Conservation (phyloP, 2,113 vertebrate genomes). For the Sorex fumeus region DNA sequence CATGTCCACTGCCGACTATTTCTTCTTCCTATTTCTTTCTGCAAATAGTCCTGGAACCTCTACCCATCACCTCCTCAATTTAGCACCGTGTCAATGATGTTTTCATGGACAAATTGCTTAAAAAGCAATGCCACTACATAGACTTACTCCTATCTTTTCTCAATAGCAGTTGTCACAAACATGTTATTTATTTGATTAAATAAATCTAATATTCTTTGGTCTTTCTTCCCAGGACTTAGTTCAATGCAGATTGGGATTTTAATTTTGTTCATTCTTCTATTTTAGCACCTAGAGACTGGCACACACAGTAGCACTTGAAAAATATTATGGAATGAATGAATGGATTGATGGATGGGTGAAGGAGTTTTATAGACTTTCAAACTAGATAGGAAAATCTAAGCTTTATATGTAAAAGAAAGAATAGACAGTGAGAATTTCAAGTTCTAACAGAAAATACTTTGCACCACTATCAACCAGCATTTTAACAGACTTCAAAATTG, state of each 20-base stretch:
- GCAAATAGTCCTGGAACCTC: background rate
- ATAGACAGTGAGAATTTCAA: background rate
- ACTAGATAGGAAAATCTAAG: conserved; percentile 1
- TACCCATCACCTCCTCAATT: no score
- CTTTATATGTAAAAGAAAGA: background rate
- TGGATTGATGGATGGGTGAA: background rate
- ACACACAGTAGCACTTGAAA: background rate
- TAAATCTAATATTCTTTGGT: background rate
- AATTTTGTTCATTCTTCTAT: background rate
- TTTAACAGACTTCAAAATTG: background rate
- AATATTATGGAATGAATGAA: conserved; percentile 18
- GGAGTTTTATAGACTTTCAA: conserved; percentile 44
- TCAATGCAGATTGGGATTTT: conserved; percentile 14
- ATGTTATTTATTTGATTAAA: background rate
- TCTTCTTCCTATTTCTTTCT: background rate
- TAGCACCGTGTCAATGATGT: background rate
- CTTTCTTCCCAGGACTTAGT: background rate
- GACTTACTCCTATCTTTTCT: background rate
- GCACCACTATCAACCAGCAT: background rate
- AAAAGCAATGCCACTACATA: background rate
- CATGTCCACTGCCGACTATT: background rate
- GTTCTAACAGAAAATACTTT: background rate
- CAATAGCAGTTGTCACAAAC: background rate
- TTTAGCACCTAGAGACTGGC: background rate
- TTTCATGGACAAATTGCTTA: background rate